Conservation (phyloP, 1,140 invertebrate genomes). For the Polypedilum vanderplanki region DNA sequence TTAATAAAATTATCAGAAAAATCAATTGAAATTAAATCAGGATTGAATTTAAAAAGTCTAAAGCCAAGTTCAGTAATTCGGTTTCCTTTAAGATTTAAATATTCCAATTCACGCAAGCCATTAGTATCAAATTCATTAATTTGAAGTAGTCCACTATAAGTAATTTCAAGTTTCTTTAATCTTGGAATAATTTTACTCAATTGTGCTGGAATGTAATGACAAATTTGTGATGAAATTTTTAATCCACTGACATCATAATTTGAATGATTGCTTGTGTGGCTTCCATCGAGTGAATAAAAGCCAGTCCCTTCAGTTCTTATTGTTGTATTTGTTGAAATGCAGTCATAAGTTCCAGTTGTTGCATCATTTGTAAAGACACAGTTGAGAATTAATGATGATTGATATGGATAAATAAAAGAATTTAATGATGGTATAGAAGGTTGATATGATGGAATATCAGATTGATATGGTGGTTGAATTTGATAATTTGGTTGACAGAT, state of each 20-base stretch:
- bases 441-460: not conserved
- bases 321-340: not conserved
- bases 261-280: not conserved
- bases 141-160: not conserved
- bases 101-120: not conserved
- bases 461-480: too few species aligned
- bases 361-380: not conserved
- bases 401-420: not conserved
- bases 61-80: not conserved
- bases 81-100: not conserved
- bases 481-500: too few species aligned
- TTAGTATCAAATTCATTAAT: not conserved
- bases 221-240: not conserved
- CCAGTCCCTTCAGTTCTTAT: not conserved
- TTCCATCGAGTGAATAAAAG: not conserved
- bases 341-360: not conserved
- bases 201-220: not conserved
- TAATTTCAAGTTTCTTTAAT: not conserved
- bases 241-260: not conserved
- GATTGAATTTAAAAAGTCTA: not conserved
- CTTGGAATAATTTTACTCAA: not conserved
- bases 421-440: not conserved
- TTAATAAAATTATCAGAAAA: not conserved
- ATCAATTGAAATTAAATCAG: not conserved
- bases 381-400: not conserved